Base-by-base conservation (phyloP, 2,888 invertebrate species). In the Penaeus monodon region DNA sequence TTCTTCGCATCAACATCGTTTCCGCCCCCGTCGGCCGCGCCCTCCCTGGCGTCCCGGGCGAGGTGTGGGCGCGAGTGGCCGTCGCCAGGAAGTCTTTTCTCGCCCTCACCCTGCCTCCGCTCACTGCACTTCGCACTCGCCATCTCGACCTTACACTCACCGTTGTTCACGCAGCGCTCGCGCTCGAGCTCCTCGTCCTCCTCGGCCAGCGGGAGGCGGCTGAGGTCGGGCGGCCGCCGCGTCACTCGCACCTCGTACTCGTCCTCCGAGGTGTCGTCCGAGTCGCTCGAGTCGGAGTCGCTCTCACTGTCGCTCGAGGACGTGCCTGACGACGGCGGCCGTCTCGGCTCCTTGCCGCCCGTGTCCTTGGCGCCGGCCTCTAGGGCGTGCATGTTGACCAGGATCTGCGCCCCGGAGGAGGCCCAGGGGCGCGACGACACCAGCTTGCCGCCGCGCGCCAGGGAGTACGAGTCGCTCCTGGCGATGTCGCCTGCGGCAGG, bases 401-500 rank as follows among this genome's bases (percentile, higher is more conserved):
- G 81, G 57, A 70, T 70, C 29, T 68, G 86, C 44, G 49, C 65
- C 20, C 78, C 73, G 57, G 76, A 65, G 65, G 82, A 38, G 24
- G 76, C 81, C 88, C 88, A 88, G 29, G 86, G 86, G 17, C 79
- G 80, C 8, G 83, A 79, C 22, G 88, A 88, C 73, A 88, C 85
- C 66, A 88, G 65, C 74, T 88, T 88, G 57, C 85, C 86, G 20
- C 88, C 88, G 33, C 88, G 63, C 20, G 83, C 65, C 49, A 88
- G 44, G 49, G 82, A 82, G 73, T 88, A 86, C 14, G 88, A 86
- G 38, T 88, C 85, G 22, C 82, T 85, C 20, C 88, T 77, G 73
- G 85, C 68, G 77, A 88, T 64, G 66, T 85, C 81, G 29, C 73
- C 85, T 73, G 38, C 57, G 27, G n/a, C 86, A 33, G 66, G 44